phyloP scores from a whole-genome alignment of 2,888 invertebrate genomes.

The Parochlus steinenii region DNA sequence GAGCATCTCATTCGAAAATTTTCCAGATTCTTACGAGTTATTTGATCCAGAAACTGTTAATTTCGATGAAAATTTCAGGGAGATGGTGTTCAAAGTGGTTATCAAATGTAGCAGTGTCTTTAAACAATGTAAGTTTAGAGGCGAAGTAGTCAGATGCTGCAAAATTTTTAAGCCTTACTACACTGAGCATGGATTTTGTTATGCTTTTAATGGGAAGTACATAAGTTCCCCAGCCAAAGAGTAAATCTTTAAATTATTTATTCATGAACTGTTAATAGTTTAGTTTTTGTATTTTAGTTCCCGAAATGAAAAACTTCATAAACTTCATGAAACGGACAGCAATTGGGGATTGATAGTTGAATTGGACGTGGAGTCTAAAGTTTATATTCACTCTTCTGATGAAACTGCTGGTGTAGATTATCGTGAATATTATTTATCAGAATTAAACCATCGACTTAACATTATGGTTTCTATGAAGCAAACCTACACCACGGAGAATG shows the following conservation, averaged over 20 bases:
- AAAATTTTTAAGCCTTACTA: slow-evolving; percentile 48
- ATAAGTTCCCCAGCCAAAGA: slow-evolving; percentile 18
- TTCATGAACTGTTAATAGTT: not conserved
- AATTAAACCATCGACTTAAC: slow-evolving; percentile 27
- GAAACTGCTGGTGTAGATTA: slow-evolving; percentile 53
- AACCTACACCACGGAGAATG: slow-evolving; percentile 60
- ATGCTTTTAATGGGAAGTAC: slow-evolving; percentile 39
- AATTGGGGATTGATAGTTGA: slow-evolving; percentile 28
- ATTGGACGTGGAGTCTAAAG: slow-evolving; percentile 22
- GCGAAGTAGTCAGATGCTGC: slow-evolving; percentile 47
- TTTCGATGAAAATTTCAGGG: slow-evolving; percentile 14
- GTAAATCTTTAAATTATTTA: slow-evolving; percentile 17
- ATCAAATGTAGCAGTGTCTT: slow-evolving; percentile 43
- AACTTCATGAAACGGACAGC: slow-evolving; percentile 30
- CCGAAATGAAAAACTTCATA: slow-evolving; percentile 18
- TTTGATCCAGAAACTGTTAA: slow-evolving; percentile 14
- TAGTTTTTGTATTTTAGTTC: not conserved
- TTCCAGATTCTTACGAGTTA: too few relatives aligned
- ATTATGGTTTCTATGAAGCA: slow-evolving; percentile 49
- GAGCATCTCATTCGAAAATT: too few relatives aligned
- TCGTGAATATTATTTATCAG: slow-evolving; percentile 54
- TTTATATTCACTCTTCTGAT: slow-evolving; percentile 41
- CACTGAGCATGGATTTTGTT: slow-evolving; percentile 60
- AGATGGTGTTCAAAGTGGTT: slow-evolving; percentile 32
- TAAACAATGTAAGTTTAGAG: slow-evolving; percentile 47